Conservation (phyloP, 2,888 invertebrate genomes). For the Ectobius pallidus region DNA sequence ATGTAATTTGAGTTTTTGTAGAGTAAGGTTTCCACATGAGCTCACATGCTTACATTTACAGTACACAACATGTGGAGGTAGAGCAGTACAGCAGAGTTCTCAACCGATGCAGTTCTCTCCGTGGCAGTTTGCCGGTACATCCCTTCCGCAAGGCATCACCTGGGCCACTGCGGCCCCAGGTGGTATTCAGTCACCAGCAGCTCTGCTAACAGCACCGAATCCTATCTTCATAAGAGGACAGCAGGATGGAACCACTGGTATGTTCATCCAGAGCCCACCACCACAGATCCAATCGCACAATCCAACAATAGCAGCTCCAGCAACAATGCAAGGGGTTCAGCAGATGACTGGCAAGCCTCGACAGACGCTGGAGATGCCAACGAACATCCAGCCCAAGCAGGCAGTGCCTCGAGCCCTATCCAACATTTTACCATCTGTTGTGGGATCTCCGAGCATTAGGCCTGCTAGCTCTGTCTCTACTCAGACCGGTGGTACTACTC, state of each 20-base stretch:
- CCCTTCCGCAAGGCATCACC: slow-evolving; percentile 70
- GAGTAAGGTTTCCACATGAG: no score
- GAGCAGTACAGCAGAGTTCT: slow-evolving; percentile 44
- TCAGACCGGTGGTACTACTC: slow-evolving; percentile 65
- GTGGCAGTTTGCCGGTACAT: slow-evolving; percentile 74
- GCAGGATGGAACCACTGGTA: slow-evolving; percentile 64
- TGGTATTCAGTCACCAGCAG: slow-evolving; percentile 61
- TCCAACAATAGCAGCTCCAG: slow-evolving; percentile 48
- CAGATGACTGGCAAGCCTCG: slow-evolving; percentile 54
- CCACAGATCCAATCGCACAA: slow-evolving; percentile 69
- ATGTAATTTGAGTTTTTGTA: no score
- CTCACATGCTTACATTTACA: slow-evolving; percentile 40
- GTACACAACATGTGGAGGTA: slow-evolving; percentile 54
- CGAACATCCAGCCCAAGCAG: slow-evolving; percentile 59
- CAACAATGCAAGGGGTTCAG: slow-evolving; percentile 40
- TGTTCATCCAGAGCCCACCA: slow-evolving; percentile 85
- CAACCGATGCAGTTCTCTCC: slow-evolving; percentile 76
- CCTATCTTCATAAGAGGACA: slow-evolving; percentile 85
- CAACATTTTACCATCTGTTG: slow-evolving; percentile 66
- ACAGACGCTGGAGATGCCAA: slow-evolving; percentile 56
- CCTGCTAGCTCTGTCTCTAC: slow-evolving; percentile 85
- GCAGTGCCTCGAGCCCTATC: slow-evolving; percentile 57
- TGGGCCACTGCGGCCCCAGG: slow-evolving; percentile 66
- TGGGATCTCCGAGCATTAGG: slow-evolving; percentile 64
- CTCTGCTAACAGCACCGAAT: slow-evolving; percentile 71